Base-by-base conservation (phyloP, 2,888 invertebrate species). In the Spatulosminthurus flaviceps region DNA sequence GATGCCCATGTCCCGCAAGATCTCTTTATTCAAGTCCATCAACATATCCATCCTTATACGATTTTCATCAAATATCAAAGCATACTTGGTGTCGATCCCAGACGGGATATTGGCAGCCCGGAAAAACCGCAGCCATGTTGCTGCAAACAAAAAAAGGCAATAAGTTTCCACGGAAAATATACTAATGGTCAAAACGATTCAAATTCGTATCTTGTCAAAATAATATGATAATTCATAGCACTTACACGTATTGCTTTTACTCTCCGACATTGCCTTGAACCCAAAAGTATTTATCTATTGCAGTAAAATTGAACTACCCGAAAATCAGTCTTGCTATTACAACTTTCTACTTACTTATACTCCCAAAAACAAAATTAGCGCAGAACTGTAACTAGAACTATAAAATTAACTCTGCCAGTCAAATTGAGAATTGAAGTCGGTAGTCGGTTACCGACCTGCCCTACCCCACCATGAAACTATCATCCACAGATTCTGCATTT, bases 1-100 rank as follows among this genome's bases (percentile, higher is more conserved):
- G 41, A 96, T 94, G 0, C 95, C 95, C 95, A 96, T 95, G 84
- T 95, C 95, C 78, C 92, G 91, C 0, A 96, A 88, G 86, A 95
- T 94, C 84, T 96, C 95, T 86, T 95, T 95, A 84, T 93, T 95
- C 19, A 96, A 89, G 85, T 96, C 96, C 82, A 93, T 89, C 76
- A 96, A 87, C 96, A 96, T 96, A 85, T 94, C 93, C 83, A 91
- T 92, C 86, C 93, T 92, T 81, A 96, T 96, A 34, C 96, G 90
- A 88, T 96, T 94, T 86, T 95, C 94, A 0, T 93, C 92, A 87
- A 96, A 96, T 9, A 93, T 92, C 26, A 95, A 91, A 0, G 96
- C 95, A 88, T 96, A 95, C 79, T 92, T 92, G 0, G 94, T 93
- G 0, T 94, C 92, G 73, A 92, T 92, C 70, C 92, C 92, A 0